Conservation (phyloP, 1,140 invertebrate genomes). For the Aethina tumida region DNA sequence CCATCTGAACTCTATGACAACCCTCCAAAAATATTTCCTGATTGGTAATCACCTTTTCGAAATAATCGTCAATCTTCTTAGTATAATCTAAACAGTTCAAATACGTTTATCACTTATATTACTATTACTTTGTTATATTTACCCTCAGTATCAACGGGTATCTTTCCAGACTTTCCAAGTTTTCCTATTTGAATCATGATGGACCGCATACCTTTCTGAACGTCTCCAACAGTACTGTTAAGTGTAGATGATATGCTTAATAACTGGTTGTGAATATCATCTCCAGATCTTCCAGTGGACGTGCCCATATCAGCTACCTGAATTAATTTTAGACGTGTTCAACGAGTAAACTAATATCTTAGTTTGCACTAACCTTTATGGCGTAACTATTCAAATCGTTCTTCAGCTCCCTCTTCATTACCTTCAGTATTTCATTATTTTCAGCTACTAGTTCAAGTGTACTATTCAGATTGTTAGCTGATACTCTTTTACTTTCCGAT, state of each 20-base stretch:
- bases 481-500: no score
- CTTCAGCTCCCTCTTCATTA: constrained; percentile 17
- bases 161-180: constrained; percentile 22
- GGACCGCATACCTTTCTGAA: constrained; percentile 43
- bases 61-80: constrained; percentile 34
- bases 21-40: constrained; percentile 50
- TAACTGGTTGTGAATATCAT: constrained; percentile 39
- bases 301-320: constrained; percentile 47
- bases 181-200: constrained; percentile 34
- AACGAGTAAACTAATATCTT: not conserved
- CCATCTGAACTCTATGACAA: constrained; percentile 47
- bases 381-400: constrained; percentile 21
- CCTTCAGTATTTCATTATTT: constrained; percentile 10
- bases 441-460: no score
- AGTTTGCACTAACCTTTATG: constrained; percentile 17
- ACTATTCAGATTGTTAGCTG: no score
- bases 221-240: constrained; percentile 43
- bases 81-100: constrained; percentile 13
- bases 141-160: not conserved
- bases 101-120: no score
- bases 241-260: constrained; percentile 39
- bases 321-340: constrained; percentile 8
- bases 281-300: constrained; percentile 43
- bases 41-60: constrained; percentile 43
- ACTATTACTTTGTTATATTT: constrained; percentile 2